A percentile compares a stretch with the other conserved stretches of the same genome.
Conservation (phyloP, 2,888 invertebrate genomes). For the Oscheius sp. region DNA sequence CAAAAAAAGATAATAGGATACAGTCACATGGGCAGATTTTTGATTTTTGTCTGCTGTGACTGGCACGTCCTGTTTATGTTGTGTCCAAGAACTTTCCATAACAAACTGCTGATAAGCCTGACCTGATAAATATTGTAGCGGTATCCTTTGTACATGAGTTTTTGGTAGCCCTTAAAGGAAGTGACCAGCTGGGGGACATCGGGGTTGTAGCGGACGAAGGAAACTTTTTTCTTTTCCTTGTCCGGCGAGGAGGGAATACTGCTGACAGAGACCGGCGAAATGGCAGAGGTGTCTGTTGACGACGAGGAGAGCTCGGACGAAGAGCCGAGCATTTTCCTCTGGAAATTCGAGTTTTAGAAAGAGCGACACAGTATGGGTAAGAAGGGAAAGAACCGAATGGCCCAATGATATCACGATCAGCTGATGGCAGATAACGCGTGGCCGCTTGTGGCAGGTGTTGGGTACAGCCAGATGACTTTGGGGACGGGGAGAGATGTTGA, state of each 20-base stretch:
- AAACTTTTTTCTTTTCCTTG: constrained; percentile 61
- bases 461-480: constrained; percentile 31
- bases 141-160: constrained; percentile 72
- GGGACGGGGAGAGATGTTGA: not conserved
- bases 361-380: not conserved
- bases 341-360: not conserved
- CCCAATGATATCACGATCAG: constrained; percentile 35
- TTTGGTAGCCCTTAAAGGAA: constrained; percentile 72
- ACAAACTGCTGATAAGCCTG: not conserved
- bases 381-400: not conserved
- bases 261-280: constrained; percentile 57
- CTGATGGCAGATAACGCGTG: constrained; percentile 38
- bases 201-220: constrained; percentile 67
- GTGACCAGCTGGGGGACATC: constrained; percentile 70
- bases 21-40: no score
- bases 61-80: not conserved
- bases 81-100: no score
- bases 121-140: constrained; percentile 72
- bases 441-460: constrained; percentile 33
- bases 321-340: constrained; percentile 46
- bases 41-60: not conserved
- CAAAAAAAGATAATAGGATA: not conserved
- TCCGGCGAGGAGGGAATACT: constrained; percentile 59
- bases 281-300: constrained; percentile 58
- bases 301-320: constrained; percentile 59